phyloP scores from a whole-genome alignment of 2,797 vertebrate genomes.

The Sebastes diploproa region DNA sequence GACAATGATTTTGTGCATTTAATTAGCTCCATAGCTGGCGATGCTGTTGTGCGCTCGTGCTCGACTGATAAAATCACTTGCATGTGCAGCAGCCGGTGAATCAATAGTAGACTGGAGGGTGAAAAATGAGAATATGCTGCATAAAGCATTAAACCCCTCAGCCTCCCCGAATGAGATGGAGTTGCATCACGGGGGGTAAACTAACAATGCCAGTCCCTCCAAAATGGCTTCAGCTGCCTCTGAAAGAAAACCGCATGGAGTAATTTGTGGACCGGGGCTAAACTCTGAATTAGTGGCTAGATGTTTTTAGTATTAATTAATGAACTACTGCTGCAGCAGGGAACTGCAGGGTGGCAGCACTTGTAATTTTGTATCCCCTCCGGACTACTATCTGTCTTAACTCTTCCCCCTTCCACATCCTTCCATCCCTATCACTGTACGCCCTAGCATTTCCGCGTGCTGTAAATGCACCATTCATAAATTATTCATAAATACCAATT shows the following conservation, averaged over 20 bases:
- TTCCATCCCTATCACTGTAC: slow-evolving; percentile 1
- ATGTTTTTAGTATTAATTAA: slow-evolving; percentile 62
- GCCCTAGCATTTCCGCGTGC: background rate
- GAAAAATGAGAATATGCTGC: slow-evolving; percentile 59
- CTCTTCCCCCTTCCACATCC: slow-evolving; percentile 1
- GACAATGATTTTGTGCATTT: slow-evolving; percentile 34
- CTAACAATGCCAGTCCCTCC: slow-evolving; percentile 27
- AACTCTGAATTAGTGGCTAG: slow-evolving; percentile 43
- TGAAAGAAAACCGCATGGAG: slow-evolving; percentile 16
- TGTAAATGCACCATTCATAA: slow-evolving; percentile 36
- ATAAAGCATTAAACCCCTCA: slow-evolving; percentile 42
- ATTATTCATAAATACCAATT: slow-evolving; percentile 52
- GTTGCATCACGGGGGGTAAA: slow-evolving; percentile 9
- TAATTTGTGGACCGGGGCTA: slow-evolving; percentile 33
- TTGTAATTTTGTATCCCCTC: slow-evolving; percentile 53
- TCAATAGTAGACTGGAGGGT: slow-evolving; percentile 56
- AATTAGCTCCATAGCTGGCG: slow-evolving; percentile 36
- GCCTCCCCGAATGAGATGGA: slow-evolving; percentile 17
- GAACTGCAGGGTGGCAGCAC: slow-evolving; percentile 34
- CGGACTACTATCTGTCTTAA: slow-evolving; percentile 25
- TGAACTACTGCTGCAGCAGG: slow-evolving; percentile 38
- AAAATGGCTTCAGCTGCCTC: slow-evolving; percentile 21
- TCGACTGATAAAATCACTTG: slow-evolving; percentile 51
- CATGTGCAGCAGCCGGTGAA: slow-evolving; percentile 55
- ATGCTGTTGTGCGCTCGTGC: slow-evolving; percentile 9